Percentiles rank a stretch among this genome's conserved stretches.
Evolutionary conservation across 2,113 vertebrate species (phyloP).

Genomic region (Corythoichthys intestinalis): DNA sequence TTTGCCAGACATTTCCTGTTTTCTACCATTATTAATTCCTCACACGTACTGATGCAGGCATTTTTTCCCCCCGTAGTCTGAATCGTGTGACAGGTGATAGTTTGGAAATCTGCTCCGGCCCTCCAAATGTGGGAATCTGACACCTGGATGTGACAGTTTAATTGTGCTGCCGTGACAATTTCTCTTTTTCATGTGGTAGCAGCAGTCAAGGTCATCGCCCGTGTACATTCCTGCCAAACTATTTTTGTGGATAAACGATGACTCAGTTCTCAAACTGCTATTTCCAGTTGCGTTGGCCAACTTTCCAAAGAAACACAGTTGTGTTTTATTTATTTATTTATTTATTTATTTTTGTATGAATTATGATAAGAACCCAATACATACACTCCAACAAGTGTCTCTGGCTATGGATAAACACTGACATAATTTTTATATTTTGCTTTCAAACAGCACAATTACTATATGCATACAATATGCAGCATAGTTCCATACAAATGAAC

Average conservation of each 20-base stretch:
- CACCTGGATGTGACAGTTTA: conserved; percentile 12
- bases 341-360: no score
- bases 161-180: neutral
- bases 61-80: neutral
- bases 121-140: conserved; percentile 14
- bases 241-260: neutral
- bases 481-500: no score
- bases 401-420: no score
- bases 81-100: conserved; percentile 7
- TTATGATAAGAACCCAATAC: no score
- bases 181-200: neutral
- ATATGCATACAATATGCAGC: no score
- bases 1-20: neutral
- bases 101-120: neutral
- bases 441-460: no score
- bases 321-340: no score
- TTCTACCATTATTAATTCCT: neutral
- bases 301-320: neutral
- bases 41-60: neutral
- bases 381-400: no score
- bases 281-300: conserved; percentile 1
- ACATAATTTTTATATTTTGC: no score
- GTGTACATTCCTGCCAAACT: conserved; percentile 1
- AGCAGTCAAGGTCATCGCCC: neutral
- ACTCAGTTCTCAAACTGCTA: neutral